Base-by-base conservation (phyloP, 1,140 invertebrate genomes). In the Drosophila mayri region DNA sequence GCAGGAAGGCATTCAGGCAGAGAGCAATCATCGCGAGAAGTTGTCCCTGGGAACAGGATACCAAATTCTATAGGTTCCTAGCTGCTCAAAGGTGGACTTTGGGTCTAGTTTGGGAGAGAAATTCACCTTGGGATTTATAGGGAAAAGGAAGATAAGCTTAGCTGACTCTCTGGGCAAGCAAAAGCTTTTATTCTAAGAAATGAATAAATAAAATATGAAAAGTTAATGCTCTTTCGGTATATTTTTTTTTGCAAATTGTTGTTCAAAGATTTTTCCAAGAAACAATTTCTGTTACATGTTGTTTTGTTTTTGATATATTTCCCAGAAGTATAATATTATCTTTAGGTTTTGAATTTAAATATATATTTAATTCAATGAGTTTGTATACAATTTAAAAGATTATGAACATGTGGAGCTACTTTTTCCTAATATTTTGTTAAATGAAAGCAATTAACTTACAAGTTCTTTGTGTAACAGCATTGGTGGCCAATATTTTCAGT, bases 1-100 rank as follows among this genome's bases (percentile, higher is more conserved):
- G 55, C 66, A 57, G 25, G 55, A 58, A 35, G 74, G 54, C 37
- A 41, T 28, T 25, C 71, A 41, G 54, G 65, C 72, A 66, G 28
- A 43, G 38, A 18, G 28, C 37, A 43, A 41, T 55, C 52, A 55
- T 55, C 52, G 20, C 52, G 35, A 38, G 38, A 44, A 58, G 20
- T 44, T 60, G 49, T 57, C 52, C 52, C 14, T 55, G 52, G 20
- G 4, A n/a, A 11, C 4, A n/a, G 20, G 35, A 11, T 18, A 3
- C 8, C n/a, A n/a, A 5, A 20, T 37, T 22, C 30, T 25, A 9
- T 8, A 10, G 30, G 18, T 41, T 9, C 9, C 18, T 41, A 43
- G 16, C n/a, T 18, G 6, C 14, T 32, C 49, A 32, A 32, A 14
- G 30, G 18, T 22, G 50, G 18, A 37, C 14, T 47, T 22, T 22